A percentile compares a stretch with the other conserved stretches of the same genome.
Evolutionary conservation across 2,797 vertebrate species (phyloP).

Genomic region (Onychomys arenicola): DNA sequence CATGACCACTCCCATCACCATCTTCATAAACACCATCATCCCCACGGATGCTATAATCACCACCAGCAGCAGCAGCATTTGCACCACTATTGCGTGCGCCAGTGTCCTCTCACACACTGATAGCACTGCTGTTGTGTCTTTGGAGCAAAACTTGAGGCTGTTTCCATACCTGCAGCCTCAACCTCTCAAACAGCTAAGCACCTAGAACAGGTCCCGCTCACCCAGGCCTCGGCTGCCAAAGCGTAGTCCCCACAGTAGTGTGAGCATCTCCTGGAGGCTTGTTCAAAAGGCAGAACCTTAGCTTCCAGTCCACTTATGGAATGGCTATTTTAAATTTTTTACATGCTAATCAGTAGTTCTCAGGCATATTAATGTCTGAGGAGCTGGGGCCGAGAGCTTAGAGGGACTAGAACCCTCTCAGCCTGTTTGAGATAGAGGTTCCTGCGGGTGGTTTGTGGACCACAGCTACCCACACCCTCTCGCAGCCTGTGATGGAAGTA

Average conservation of each 20-base stretch:
- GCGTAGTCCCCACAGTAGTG: background rate
- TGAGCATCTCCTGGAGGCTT: background rate
- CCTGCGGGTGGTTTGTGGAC: background rate
- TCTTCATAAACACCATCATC: background rate
- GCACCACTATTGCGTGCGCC: background rate
- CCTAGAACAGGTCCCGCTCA: background rate
- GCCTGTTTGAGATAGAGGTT: background rate
- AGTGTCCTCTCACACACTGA: background rate
- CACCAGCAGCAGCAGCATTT: background rate
- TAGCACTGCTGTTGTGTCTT: background rate
- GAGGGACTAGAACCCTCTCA: background rate
- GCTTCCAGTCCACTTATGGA: background rate
- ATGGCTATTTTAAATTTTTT: background rate
- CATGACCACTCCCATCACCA: background rate
- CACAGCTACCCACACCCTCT: background rate
- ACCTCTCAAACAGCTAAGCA: background rate
- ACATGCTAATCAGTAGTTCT: background rate
- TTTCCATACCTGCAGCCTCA: background rate
- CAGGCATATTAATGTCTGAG: background rate
- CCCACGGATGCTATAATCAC: no score
- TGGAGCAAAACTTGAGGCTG: background rate
- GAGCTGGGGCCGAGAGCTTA: background rate
- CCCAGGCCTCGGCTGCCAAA: background rate
- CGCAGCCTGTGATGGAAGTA: background rate
- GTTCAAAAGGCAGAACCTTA: background rate